These are phyloP conservation scores for Gastrophryne carolinensis DNA, from an alignment of 2,797 vertebrate genomes.

Conservation along the genomic window DNA sequence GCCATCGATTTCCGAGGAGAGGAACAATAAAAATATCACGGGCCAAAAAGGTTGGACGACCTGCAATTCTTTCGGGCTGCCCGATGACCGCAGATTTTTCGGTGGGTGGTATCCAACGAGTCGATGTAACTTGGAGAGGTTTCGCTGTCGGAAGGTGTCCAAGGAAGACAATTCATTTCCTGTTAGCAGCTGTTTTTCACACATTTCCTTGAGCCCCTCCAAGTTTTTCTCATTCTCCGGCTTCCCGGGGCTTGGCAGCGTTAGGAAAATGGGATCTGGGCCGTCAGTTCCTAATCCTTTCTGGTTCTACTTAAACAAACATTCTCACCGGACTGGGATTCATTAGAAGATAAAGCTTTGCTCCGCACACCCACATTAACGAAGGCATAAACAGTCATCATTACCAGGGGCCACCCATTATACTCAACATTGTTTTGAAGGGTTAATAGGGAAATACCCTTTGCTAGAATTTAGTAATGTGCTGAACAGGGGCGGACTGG, in stretches of 20 bases:
- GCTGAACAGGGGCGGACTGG: too few species aligned
- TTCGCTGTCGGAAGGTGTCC: not conserved
- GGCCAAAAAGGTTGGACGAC: not conserved
- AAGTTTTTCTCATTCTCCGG: not conserved
- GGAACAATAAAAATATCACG: not conserved
- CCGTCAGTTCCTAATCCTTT: not conserved
- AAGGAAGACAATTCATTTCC: conserved; percentile 29
- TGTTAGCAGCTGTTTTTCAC: conserved; percentile 20
- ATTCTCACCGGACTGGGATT: not conserved
- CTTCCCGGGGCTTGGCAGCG: not conserved
- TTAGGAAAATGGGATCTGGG: not conserved
- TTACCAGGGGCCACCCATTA: too few species aligned
- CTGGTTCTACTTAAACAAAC: not conserved
- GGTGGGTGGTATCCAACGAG: conserved; percentile 7
- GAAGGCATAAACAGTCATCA: too few species aligned
- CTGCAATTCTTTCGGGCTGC: conserved; percentile 1
- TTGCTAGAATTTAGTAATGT: too few species aligned
- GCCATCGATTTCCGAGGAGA: not conserved
- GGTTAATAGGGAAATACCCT: too few species aligned
- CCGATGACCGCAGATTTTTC: not conserved
- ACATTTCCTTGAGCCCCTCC: not conserved
- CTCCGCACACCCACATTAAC: too few species aligned
- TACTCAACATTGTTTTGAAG: too few species aligned
- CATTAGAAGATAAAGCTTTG: not conserved
- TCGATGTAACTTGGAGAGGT: not conserved